phyloP scores from a whole-genome alignment of 2,888 invertebrate genomes.

The Bellardia bayeri region DNA sequence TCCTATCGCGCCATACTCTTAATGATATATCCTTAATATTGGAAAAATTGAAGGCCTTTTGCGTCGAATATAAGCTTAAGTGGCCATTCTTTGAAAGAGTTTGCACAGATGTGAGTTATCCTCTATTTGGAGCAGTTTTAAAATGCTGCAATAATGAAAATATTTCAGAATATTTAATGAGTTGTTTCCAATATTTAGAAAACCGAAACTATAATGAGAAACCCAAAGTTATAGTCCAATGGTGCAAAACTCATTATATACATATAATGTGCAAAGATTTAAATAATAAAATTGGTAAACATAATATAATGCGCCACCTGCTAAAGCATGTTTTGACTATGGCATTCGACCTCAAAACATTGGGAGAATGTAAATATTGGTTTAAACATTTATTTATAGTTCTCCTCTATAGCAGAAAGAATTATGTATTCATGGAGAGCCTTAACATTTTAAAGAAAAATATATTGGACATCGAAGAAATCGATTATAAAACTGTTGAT shows the following conservation, averaged over 20 bases:
- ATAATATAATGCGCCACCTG: background rate
- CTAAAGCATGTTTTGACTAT: slow-evolving; percentile 10
- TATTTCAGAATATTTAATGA: background rate
- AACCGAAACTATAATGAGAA: background rate
- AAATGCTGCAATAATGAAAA: background rate
- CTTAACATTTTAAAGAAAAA: slow-evolving; percentile 11
- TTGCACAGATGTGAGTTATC: background rate
- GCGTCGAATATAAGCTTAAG: background rate
- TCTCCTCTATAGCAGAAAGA: background rate
- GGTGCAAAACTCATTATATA: slow-evolving; percentile 30
- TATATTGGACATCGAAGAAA: background rate
- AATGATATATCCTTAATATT: background rate
- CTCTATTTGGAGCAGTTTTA: background rate
- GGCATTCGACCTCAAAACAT: slow-evolving; percentile 20
- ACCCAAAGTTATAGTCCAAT: slow-evolving; percentile 21
- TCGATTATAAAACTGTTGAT: background rate
- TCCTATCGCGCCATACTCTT: background rate
- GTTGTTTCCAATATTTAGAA: background rate
- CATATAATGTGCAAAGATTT: slow-evolving; percentile 29
- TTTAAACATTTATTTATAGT: slow-evolving; percentile 39
- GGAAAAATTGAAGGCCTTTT: background rate
- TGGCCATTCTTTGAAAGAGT: background rate
- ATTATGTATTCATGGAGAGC: background rate
- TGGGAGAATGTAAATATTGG: slow-evolving; percentile 26
- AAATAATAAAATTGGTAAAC: slow-evolving; percentile 21